These are phyloP conservation scores for Catharus ustulatus DNA, from an alignment of 2,797 vertebrate genomes.

Conservation along the genomic window DNA sequence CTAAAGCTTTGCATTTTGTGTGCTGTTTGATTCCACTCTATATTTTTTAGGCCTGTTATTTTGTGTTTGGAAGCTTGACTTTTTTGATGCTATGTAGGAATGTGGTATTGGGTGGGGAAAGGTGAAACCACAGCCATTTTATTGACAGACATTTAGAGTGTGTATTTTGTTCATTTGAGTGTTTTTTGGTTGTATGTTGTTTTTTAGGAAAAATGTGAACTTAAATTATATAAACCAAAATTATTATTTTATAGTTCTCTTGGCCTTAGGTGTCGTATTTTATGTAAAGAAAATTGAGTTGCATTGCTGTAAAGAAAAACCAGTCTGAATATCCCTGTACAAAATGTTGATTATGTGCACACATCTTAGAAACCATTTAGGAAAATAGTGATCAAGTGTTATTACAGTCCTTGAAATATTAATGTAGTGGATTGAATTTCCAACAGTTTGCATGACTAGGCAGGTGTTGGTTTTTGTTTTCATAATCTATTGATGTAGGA, in stretches of 20 bases:
- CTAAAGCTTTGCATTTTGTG: conserved; percentile 28
- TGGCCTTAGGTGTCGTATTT: background rate
- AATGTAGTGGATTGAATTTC: background rate
- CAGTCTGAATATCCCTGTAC: background rate
- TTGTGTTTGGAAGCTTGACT: conserved; percentile 7
- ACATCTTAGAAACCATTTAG: background rate
- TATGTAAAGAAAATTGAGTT: background rate
- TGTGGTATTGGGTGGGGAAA: conserved; percentile 44
- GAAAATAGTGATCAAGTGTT: background rate
- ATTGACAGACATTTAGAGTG: background rate
- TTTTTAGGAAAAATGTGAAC: background rate
- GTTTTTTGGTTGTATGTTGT: accelerated
- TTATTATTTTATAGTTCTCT: background rate
- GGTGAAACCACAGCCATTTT: conserved; percentile 6
- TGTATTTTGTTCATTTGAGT: background rate
- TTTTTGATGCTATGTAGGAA: conserved; percentile 2
- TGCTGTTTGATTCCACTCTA: conserved; percentile 11
- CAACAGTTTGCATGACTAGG: background rate
- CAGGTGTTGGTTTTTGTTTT: background rate
- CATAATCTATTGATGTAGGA: background rate
- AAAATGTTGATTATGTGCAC: background rate
- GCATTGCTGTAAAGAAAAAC: background rate
- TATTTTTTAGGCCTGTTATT: conserved; percentile 62
- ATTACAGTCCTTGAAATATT: background rate
- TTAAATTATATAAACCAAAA: background rate